Evolutionary conservation across 2,888 invertebrate genomes (phyloP), one percentile per base, ranked within the genome.

Genomic region (Labia minor): DNA sequence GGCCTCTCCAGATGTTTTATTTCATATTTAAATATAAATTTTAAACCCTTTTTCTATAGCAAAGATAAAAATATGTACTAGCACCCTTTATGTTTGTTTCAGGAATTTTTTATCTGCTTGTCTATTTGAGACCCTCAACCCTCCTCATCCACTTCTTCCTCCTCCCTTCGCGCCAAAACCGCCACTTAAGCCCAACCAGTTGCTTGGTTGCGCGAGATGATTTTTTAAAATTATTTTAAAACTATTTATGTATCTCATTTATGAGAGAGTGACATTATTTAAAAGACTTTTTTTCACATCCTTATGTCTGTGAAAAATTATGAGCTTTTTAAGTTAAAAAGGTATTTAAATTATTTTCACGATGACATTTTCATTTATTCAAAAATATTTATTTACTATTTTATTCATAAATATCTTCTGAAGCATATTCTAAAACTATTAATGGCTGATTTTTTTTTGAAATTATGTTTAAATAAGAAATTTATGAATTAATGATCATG

Each of bases 11-110:
- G 49, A 49, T 49, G 49, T 49, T 49, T 49, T 49, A 49, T 49
- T 49, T 49, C 49, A 49, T 49, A 49, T 49, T 49, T 49, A 49
- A 49, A 49, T 49, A 49, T 49, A 49, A 49, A 49, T 49, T 49
- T 49, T 49, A 49, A 49, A 49, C 49, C 49, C 49, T 49, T 49
- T 26, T 49, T 49, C 49, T 49, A 49, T 49, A 49, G 49, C 49
- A 49, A 49, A 49, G 49, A 49, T 49, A 49, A 49, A 49, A 49
- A 49, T 49, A 49, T 49, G 49, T 49, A 49, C 49, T 49, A 49
- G 49, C 49, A 49, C 49, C 49, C 49, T 49, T 49, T 49, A 49
- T 49, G 49, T 49, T 49, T 49, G 49, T 14, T 16, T 49, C 49
- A 14, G 14, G 49, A 14, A 49, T 49, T 49, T 49, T 49, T 49